These are phyloP conservation scores for Theonella swinhoei DNA, from an alignment of 37 sponge, comb jelly and placozoan genomes.

Conservation along the genomic window DNA sequence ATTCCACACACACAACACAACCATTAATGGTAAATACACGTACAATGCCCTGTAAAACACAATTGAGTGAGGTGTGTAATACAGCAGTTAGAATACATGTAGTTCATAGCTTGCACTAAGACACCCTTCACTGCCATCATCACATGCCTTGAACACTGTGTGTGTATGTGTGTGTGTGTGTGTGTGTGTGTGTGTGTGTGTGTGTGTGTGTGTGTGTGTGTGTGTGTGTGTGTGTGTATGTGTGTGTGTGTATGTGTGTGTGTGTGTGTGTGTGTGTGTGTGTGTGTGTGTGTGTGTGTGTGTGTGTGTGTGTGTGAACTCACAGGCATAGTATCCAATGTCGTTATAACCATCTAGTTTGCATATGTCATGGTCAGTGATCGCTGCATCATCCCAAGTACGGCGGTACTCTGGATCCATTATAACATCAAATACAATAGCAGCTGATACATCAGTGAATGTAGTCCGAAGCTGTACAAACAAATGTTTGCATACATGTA, in stretches of 20 bases:
- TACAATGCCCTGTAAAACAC: too few species aligned
- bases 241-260: slow-evolving; percentile 47
- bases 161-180: neutral
- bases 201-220: too few species aligned
- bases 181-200: neutral
- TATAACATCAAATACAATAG: slow-evolving; percentile 59
- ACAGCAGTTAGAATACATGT: too few species aligned
- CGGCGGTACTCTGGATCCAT: slow-evolving; percentile 64
- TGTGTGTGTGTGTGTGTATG: slow-evolving; percentile 35
- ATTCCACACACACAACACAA: too few species aligned
- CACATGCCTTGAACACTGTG: neutral
- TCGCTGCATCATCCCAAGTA: slow-evolving; percentile 75
- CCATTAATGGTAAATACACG: too few species aligned
- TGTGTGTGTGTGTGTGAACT: slow-evolving; percentile 33
- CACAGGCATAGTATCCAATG: slow-evolving; percentile 73
- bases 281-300: slow-evolving; percentile 51
- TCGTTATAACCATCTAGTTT: slow-evolving; percentile 58
- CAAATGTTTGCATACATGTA: too few species aligned
- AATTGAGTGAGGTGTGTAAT: too few species aligned
- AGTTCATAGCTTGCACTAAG: too few species aligned
- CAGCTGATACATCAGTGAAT: slow-evolving; percentile 46
- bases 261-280: slow-evolving; percentile 48
- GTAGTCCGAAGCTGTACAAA: slow-evolving; percentile 38
- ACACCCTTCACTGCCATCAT: neutral
- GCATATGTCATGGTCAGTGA: slow-evolving; percentile 66